phyloP scores from a whole-genome alignment of 92 coral and sea anemone species.

The Siderastrea radians region DNA sequence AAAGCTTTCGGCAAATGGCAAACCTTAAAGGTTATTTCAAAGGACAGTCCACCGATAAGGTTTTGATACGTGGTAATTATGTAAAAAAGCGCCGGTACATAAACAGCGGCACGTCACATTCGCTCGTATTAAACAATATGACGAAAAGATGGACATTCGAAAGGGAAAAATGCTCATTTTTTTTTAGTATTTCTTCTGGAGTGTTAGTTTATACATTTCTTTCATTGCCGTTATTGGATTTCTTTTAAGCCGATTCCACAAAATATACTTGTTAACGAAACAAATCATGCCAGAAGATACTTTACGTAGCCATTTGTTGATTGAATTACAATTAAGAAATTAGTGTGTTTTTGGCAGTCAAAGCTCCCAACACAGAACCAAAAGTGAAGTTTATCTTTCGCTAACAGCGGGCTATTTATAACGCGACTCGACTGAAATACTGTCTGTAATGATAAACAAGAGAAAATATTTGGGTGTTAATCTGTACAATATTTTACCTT shows the following conservation, averaged over 20 bases:
- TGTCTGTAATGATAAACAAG: slow-evolving; percentile 41
- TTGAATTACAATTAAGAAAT: slow-evolving; percentile 11
- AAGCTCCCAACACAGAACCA: slow-evolving; percentile 7
- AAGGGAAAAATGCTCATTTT: neutral
- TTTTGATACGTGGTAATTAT: slow-evolving; percentile 29
- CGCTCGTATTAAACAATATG: neutral
- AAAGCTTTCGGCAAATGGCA: slow-evolving; percentile 37
- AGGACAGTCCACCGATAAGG: slow-evolving; percentile 40
- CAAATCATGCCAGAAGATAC: slow-evolving; percentile 14
- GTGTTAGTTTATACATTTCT: neutral
- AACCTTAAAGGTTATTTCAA: slow-evolving; percentile 35
- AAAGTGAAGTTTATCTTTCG: slow-evolving; percentile 36
- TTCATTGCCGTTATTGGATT: neutral
- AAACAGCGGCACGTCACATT: slow-evolving; percentile 34
- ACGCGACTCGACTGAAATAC: neutral
- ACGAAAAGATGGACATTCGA: neutral
- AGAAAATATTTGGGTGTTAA: slow-evolving; percentile 39
- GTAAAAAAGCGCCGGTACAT: slow-evolving; percentile 10
- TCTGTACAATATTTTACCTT: slow-evolving; percentile 26
- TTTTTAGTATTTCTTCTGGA: neutral
- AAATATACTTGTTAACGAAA: slow-evolving; percentile 22
- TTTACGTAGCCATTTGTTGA: slow-evolving; percentile 1
- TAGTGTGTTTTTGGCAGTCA: slow-evolving; percentile 7
- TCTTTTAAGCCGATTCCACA: neutral
- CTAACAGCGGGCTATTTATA: slow-evolving; percentile 33